phyloP scores from a whole-genome alignment of 2,113 vertebrate genomes.

The Lamprologus speciosus region DNA sequence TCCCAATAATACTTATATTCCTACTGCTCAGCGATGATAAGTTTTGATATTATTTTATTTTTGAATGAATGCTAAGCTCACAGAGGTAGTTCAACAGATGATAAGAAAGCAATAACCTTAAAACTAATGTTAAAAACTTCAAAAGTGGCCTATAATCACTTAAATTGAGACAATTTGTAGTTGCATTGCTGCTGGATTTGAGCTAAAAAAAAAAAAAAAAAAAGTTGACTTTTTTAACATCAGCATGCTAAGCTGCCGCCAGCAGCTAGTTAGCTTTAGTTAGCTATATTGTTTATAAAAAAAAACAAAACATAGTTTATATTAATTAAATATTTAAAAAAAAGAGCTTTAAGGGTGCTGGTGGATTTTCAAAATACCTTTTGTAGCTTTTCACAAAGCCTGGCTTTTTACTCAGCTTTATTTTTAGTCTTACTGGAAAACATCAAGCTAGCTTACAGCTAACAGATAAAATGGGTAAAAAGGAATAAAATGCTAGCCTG shows the following conservation, averaged over 20 bases:
- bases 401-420: neutral
- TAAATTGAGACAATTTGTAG: neutral
- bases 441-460: neutral
- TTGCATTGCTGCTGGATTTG: neutral
- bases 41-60: neutral
- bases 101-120: neutral
- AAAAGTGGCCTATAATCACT: neutral
- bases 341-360: neutral
- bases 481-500: neutral
- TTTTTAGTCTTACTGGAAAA: neutral
- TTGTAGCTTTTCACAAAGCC: neutral
- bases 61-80: neutral
- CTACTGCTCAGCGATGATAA: neutral
- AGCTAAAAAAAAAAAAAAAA: neutral
- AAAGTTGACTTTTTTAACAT: neutral
- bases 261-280: neutral
- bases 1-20: neutral
- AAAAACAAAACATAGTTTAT: neutral
- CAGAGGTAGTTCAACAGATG: slow-evolving; percentile 33
- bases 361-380: neutral
- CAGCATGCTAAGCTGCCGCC: neutral
- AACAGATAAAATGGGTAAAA: neutral
- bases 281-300: neutral
- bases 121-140: neutral
- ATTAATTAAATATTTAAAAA: rapidly evolving